Base-by-base conservation (phyloP, 2,797 vertebrate genomes). In the Clarias pachynema region DNA sequence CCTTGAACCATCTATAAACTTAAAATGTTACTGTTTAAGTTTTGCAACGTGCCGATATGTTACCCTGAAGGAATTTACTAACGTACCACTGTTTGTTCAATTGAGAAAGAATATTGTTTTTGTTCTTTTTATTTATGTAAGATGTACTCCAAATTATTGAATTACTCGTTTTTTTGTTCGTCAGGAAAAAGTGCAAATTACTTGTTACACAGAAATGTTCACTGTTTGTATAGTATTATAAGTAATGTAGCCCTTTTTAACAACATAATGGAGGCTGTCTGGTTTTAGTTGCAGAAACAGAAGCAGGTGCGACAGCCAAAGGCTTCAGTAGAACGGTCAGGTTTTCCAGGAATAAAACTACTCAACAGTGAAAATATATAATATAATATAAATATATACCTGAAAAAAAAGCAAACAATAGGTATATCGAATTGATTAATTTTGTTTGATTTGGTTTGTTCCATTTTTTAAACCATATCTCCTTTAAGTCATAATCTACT, bases 241-340 rank as follows among this genome's bases (percentile, higher is more conserved):
- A 31, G n/a, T 29, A 80, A 66, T 22, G 62, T 3, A 24, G 26
- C 79, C 31, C 59, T 63, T 79, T 79, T 44, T 63, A 79, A 87
- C 87, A 85, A 68, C 75, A 80, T 34, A 85, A 66, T 65, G 7
- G 29, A 70, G 85, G 83, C 79, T 82, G 49, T 82, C 74, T 69
- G 44, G 40, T 31, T 81, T 66, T 53, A 81, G 53, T 63, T 53
- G 40, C 37, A 81, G 62, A 81, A 53, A 66, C 79, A 31, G 44
- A 66, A 81, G 62, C 62, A 68, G 56, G n/a, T 31, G 62, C 1
- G 62, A 68, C 40, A 81, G 79, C 24, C 62, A 53, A 68, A 66
- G 79, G 40, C 62, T 81, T 62, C 40, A 66, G 40, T 22, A 20
- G 62, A 31, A 22, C 1, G 49, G 7, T 80, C 59, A 79, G 34